Base-by-base conservation (phyloP, 2,888 invertebrate genomes). In the Papilio demoleus region DNA sequence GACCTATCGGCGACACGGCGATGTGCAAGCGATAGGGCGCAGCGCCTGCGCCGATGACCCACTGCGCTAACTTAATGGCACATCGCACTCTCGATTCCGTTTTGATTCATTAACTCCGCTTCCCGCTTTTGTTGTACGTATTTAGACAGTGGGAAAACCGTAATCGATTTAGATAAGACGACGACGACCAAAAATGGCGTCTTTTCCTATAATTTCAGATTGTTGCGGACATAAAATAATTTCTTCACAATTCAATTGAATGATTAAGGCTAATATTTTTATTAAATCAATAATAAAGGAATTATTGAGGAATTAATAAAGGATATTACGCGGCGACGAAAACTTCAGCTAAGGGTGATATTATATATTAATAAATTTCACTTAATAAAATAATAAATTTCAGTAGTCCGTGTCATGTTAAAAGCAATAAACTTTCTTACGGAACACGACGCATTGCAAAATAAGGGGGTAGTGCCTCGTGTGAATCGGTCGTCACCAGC, bases 1-100 rank as follows among this genome's bases (percentile, higher is more conserved):
- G 82, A 81, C 81, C 82, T 84, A 85, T 84, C 81, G 79, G 78
- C 61, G 66, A 62, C 66, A 72, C 74, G 79, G 71, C 71, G 76
- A 73, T 74, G 70, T 76, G 71, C 79, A 83, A 84, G 67, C 72
- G 74, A 74, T 73, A 71, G 69, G 65, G 65, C 70, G 74, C 31
- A 4, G 31, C 31, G 31, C 80, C 79, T 79, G 83, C 80, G 76
- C 83, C 77, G 84, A 83, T 90, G 88, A 86, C 88, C 88, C 82
- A 90, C 81, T 86, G 80, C 81, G 81, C 84, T 88, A 90, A 90
- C 90, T 89, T 84, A 83, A 84, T 90, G 76, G 91, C 83, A 82
- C 89, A 90, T 91, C 90, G 79, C 76, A 79, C 81, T 83, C 83
- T 81, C 79, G 81, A 85, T 84, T 82, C 80, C 84, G 84, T 90